Evolutionary conservation across 2,888 invertebrate species (phyloP), one percentile per base, ranked within the genome.

Genomic region (Galeopsomyia nigrocyanea): DNA sequence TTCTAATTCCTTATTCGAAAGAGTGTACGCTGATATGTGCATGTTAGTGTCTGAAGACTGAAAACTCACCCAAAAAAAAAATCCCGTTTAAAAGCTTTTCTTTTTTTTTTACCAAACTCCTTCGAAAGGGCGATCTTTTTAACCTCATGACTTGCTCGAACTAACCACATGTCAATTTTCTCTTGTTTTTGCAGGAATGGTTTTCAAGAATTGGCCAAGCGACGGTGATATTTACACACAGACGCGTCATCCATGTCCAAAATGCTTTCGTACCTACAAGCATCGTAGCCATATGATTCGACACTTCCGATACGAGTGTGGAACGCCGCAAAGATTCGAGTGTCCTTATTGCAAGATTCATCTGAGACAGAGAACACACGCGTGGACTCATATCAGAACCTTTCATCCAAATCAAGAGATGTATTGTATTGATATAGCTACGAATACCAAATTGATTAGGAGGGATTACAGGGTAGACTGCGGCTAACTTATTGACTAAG

Each of bases 261-360:
- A 88, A 51, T 91, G 91, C 79, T 87, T 86, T 78, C 90, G 90
- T 80, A 89, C 88, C 77, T 91, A 91, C 82, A 88, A 90, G 76
- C 88, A 90, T 68, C 90, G 90, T 76, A 89, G 90, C 14, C 90
- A 91, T 79, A 86, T 91, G 80, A 88, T 89, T 76, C 87, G 91
- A 1, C 91, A 91, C 79, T 88, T 87, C 83, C 88, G 79, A 71
- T 86, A 84, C 77, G 87, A 87, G 76, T 87, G 87, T 74, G 87
- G 86, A 3, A 81, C 81, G n/a, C 80, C 81, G 0, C 84, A 84
- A 58, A 80, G 85, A 71, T 88, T 87, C 78, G 81, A 82, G 71
- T 88, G 88, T 69, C 83, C 83, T 0, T 83, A 84, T 70, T 88
- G 88, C 78, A 82, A 82, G 73, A 79, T 82, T 47, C 81, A 82